phyloP scores from a whole-genome alignment of 2,113 vertebrate genomes.

The Corapipo altera region DNA sequence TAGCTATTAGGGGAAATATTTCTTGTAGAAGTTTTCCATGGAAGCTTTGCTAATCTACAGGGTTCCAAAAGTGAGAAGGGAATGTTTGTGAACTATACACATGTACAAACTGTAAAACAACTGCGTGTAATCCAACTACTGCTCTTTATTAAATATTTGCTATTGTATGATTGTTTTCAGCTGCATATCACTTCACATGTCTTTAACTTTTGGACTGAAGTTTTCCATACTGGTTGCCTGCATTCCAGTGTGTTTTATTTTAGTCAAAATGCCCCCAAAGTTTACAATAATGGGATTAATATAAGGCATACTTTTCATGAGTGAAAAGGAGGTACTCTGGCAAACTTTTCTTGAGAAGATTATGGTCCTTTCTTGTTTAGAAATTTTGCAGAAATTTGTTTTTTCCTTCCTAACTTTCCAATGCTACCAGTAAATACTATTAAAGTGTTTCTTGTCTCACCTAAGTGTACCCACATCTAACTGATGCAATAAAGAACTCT shows the following conservation, averaged over 20 bases:
- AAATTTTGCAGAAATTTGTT: background rate
- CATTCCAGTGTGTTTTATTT: background rate
- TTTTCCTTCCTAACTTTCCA: background rate
- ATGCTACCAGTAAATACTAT: background rate
- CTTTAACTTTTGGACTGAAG: background rate
- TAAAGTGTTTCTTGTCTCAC: background rate
- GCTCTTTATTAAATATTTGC: constrained; percentile 1
- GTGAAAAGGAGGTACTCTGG: background rate
- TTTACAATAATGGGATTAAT: constrained; percentile 11
- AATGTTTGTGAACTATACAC: background rate
- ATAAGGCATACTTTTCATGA: background rate
- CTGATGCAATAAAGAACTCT: background rate
- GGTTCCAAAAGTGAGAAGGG: background rate
- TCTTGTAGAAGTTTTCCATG: background rate
- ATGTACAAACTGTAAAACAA: background rate
- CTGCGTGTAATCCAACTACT: background rate
- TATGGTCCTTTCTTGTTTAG: background rate
- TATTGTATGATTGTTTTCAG: constrained; percentile 2
- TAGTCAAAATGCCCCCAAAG: background rate
- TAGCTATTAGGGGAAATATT: background rate
- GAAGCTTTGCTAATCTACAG: background rate
- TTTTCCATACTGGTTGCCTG: background rate
- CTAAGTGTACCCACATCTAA: background rate
- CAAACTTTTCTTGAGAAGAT: background rate
- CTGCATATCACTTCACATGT: background rate